phyloP scores from a whole-genome alignment of 2,113 vertebrate species.

The Psittacara wagleri region DNA sequence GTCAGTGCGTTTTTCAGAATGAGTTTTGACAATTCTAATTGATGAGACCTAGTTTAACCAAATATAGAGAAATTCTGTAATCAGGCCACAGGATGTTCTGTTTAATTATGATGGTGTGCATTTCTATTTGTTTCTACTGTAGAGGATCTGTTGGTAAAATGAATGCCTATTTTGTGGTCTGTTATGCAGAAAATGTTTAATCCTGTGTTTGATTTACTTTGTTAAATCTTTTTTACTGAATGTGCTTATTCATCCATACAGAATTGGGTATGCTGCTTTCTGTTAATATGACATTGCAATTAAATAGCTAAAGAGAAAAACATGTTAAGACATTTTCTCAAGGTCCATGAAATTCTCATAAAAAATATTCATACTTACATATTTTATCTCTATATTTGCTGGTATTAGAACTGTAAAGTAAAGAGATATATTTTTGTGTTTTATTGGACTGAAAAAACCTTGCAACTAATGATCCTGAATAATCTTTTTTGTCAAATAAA shows the following conservation, averaged over 20 bases:
- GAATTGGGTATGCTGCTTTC: constrained; percentile 76
- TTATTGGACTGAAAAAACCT: constrained; percentile 17
- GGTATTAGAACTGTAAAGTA: constrained; percentile 16
- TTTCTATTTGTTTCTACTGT: constrained; percentile 74
- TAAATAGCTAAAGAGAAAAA: constrained; percentile 73
- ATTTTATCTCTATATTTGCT: constrained; percentile 27
- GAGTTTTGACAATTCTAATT: constrained; percentile 54
- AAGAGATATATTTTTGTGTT: constrained; percentile 5
- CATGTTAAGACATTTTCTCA: constrained; percentile 71
- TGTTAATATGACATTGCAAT: constrained; percentile 81
- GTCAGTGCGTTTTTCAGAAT: not conserved
- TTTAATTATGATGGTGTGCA: constrained; percentile 73
- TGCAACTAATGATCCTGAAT: constrained; percentile 26
- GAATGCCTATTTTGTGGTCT: constrained; percentile 81
- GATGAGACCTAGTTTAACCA: constrained; percentile 64
- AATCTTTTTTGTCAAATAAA: constrained; percentile 60
- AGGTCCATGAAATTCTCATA: constrained; percentile 68
- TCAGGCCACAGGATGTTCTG: constrained; percentile 62
- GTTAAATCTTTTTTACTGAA: constrained; percentile 82
- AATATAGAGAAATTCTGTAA: constrained; percentile 62
- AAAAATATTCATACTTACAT: constrained; percentile 66
- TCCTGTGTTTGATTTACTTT: constrained; percentile 80
- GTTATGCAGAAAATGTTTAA: constrained; percentile 84
- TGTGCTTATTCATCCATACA: constrained; percentile 77
- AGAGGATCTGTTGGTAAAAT: constrained; percentile 74